Evolutionary conservation across 2,797 vertebrate species (phyloP), one percentile per base, ranked within the genome.

Genomic region (Carcharodon carcharias): DNA sequence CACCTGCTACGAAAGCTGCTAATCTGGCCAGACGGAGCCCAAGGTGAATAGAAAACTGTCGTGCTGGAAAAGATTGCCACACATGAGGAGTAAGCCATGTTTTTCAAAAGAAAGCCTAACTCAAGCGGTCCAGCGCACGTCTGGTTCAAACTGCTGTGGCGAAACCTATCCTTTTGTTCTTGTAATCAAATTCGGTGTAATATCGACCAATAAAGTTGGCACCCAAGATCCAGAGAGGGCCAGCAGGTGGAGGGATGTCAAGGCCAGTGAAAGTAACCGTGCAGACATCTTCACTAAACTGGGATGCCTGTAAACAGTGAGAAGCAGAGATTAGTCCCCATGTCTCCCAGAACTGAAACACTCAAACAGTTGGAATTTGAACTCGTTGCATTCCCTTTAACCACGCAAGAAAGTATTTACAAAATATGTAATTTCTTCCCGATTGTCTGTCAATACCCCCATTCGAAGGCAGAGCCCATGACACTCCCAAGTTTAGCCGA

Each of bases 151-250:
- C 98, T n/a, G 99, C 98, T 0, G 97, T 97, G 96, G 99, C 99
- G 95, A 99, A 99, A 80, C 99, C 99, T 95, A 99, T 99, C 65
- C 99, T 98, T 97, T 99, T 99, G 97, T 99, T 99, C 95, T 96
- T 98, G 1, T 99, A 98, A 97, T 99, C 99, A 87, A 99, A 99
- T 97, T 99, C 98, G 1, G 98, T 99, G 97, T 99, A 99, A 97
- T 99, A 99, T 96, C 99, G 98, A 6, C 98, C 98, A 31, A 99
- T 99, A 97, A 99, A 99, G 97, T 98, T 99, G 97, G 99, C 99
- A 0, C 99, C 99, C 96, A 99, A 97, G 97, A 99, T 98, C 99
- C 99, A 99, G 95, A 99, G 96, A 11, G 99, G 99, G 5, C 99
- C 99, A 1, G 98, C 97, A 0, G 99, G 99, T 0, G 99, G 99